Evolutionary conservation across 2,797 vertebrate genomes (phyloP), one percentile per base, ranked within the genome.

Genomic region (Benthosema pterotum): DNA sequence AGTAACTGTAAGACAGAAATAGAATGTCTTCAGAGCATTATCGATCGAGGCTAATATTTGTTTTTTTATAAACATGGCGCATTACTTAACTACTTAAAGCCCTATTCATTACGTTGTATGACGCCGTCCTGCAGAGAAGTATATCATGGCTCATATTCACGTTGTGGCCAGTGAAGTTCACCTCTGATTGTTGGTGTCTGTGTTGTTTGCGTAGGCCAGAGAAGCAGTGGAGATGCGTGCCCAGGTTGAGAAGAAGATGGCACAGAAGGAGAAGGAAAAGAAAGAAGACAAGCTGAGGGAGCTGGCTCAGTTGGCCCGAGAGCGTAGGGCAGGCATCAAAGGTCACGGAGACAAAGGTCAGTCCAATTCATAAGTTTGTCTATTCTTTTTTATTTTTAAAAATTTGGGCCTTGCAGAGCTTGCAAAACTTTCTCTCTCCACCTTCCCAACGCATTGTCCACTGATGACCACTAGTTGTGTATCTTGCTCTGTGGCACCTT

Each of bases 171-270:
- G 7, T 38, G 32, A 38, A 38, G 32, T 38, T 9, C 5, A 38
- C 32, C 32, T 38, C 46, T 48, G 12, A 8, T 6, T 32, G 32
- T 17, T 19, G 8, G 8, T 9, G 8, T 49, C 7, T 48, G 55
- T 43, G 19, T 51, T 57, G 28, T 17, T n/a, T 50, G 17, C 7
- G 52, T 61, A 99, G 97, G 97, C 97, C 85, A 93, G 97, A 67
- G 97, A 99, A 78, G 97, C 97, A 0, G 98, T 99, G 68, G 97
- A 99, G 91, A 99, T 99, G 97, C 93, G 98, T 80, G 97, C 97
- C n/a, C 97, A 99, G 73, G 97, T 99, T 25, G 97, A 99, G 78
- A 95, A 98, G 85, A 99, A 99, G 87, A 98, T 98, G 96, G 98
- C 98, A 42, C 98, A 99, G 79, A 99, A 99, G 51, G 96, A 99